Percentiles rank a stretch among this genome's conserved stretches.
phyloP scores from a whole-genome alignment of 2,888 invertebrate genomes.

The Eupithecia insigniata region DNA sequence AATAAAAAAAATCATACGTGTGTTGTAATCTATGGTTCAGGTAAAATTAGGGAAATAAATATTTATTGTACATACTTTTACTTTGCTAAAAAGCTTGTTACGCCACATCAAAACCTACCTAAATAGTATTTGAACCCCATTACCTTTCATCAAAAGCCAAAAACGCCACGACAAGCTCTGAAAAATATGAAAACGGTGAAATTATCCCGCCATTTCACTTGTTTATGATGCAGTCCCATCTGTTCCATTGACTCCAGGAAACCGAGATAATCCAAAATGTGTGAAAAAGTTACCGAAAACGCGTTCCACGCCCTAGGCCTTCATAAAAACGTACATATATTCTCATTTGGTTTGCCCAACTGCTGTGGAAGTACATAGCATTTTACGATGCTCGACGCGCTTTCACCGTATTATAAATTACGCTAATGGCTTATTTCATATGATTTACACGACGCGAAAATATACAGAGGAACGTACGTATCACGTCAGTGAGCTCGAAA shows the following conservation, averaged over 20 bases:
- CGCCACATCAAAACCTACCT: not conserved
- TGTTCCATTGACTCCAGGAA: slow-evolving; percentile 35
- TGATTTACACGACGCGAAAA: slow-evolving; percentile 59
- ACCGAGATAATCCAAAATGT: slow-evolving; percentile 31
- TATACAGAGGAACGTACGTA: slow-evolving; percentile 47
- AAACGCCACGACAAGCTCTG: not conserved
- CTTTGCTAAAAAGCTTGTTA: not conserved
- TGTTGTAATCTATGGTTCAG: too few species aligned
- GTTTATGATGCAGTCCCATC: slow-evolving; percentile 28
- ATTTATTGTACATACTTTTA: too few species aligned
- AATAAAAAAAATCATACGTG: too few species aligned
- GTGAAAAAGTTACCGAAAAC: slow-evolving; percentile 35
- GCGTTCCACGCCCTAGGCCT: slow-evolving; percentile 36
- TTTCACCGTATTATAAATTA: slow-evolving; percentile 57
- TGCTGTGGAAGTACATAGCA: slow-evolving; percentile 45
- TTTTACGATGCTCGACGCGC: slow-evolving; percentile 56
- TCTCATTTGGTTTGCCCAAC: slow-evolving; percentile 46
- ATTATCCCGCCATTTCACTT: slow-evolving; percentile 20
- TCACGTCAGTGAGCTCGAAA: slow-evolving; percentile 29
- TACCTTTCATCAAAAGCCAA: slow-evolving; percentile 7
- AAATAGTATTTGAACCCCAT: not conserved
- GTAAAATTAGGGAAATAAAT: too few species aligned
- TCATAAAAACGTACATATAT: slow-evolving; percentile 46
- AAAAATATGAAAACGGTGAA: slow-evolving; percentile 10
- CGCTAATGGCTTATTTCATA: slow-evolving; percentile 64